These are phyloP conservation scores for Invenusta paracnida DNA, from an alignment of 2,888 invertebrate species.

Conservation along the genomic window DNA sequence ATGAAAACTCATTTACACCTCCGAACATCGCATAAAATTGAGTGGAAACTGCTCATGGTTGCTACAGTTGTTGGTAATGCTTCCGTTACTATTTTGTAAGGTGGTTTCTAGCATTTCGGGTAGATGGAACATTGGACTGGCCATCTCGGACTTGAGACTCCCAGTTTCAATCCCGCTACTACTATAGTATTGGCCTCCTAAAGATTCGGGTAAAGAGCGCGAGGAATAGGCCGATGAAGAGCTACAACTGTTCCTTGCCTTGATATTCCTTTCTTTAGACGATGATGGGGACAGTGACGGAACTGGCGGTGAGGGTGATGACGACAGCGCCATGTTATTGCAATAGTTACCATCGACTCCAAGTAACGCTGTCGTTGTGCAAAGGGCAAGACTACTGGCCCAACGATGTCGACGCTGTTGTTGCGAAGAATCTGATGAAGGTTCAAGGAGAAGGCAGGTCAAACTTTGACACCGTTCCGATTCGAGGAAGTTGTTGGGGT, in stretches of 20 bases:
- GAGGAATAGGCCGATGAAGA: background rate
- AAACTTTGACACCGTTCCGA: background rate
- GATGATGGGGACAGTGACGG: background rate
- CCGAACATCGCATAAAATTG: background rate
- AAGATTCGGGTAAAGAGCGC: background rate
- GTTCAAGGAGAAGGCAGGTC: background rate
- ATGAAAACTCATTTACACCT: background rate
- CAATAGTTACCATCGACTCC: no score
- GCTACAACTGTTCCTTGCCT: background rate
- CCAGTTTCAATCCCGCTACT: background rate
- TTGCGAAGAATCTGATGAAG: background rate
- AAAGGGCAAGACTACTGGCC: background rate
- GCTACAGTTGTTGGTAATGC: background rate
- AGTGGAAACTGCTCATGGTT: background rate
- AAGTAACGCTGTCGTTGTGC: background rate
- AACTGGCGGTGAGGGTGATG: background rate
- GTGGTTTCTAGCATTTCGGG: no score
- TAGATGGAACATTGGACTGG: background rate
- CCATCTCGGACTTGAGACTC: background rate
- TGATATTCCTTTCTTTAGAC: background rate
- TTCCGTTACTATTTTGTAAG: background rate
- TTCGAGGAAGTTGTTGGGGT: no score
- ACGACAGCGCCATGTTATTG: background rate
- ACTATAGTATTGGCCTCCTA: background rate
- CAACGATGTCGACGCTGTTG: background rate